These are phyloP conservation scores for Parthenolecanium corni DNA, from an alignment of 2,888 invertebrate species.

Conservation along the genomic window DNA sequence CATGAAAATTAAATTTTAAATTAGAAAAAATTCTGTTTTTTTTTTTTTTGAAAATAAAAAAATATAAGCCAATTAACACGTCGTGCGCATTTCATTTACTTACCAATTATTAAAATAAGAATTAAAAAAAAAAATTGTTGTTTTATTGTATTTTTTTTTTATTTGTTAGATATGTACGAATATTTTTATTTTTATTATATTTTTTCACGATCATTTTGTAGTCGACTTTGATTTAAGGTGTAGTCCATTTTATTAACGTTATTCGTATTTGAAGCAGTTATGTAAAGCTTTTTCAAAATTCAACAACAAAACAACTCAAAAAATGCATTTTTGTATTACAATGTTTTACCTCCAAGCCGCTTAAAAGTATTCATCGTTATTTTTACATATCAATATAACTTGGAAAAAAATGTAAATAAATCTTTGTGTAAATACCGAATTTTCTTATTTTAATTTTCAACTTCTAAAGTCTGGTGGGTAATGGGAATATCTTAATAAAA, in stretches of 20 bases:
- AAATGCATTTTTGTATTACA: background rate
- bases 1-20: no score
- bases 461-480: background rate
- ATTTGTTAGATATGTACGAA: no score
- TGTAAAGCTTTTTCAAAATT: background rate
- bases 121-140: no score
- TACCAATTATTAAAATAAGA: no score
- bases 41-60: no score
- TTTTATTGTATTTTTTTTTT: no score
- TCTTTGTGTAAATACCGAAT: conserved; percentile 12
- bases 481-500: no score
- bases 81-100: no score
- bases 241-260: no score
- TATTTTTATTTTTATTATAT: background rate
- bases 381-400: conserved; percentile 20
- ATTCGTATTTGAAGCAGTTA: background rate
- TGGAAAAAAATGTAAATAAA: conserved; percentile 8
- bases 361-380: background rate
- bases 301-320: background rate
- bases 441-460: conserved; percentile 3
- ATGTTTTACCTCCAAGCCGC: background rate
- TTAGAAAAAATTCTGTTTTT: no score
- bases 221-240: background rate
- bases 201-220: background rate
- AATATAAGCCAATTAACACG: no score